Conservation (phyloP, 1,140 invertebrate genomes). For the Paramacrobiotus metropolitanus region DNA sequence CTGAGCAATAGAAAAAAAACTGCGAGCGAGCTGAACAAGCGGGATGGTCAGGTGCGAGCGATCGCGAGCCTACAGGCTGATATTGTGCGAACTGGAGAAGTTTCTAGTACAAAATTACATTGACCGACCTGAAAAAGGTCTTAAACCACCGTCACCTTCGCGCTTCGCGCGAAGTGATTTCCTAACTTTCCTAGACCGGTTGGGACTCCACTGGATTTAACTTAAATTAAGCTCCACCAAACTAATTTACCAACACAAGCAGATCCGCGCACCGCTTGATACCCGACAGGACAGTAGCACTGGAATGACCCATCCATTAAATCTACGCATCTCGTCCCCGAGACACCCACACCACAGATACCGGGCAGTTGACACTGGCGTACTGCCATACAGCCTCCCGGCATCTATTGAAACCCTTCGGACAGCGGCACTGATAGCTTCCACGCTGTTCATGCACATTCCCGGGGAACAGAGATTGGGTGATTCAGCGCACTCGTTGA, state of each 20-base stretch:
- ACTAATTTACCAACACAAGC: slow-evolving; percentile 42
- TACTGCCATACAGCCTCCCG: neutral
- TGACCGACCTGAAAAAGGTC: slow-evolving; percentile 59
- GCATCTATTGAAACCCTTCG: slow-evolving; percentile 35
- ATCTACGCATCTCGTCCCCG: neutral
- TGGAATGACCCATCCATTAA: neutral
- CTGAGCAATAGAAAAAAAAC: too few species aligned
- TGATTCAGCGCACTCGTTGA: slow-evolving; percentile 63
- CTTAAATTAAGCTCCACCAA: too few species aligned
- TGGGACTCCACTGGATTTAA: too few species aligned
- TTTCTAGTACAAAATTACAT: too few species aligned
- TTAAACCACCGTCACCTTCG: slow-evolving; percentile 60
- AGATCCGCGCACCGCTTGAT: neutral
- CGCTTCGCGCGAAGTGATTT: too few species aligned
- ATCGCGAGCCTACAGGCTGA: too few species aligned
- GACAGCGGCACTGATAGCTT: slow-evolving; percentile 54
- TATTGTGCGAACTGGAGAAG: too few species aligned
- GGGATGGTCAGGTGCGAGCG: too few species aligned
- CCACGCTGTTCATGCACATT: slow-evolving; percentile 50
- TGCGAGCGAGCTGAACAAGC: too few species aligned
- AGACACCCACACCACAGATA: neutral
- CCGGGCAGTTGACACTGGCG: neutral
- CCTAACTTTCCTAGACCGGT: too few species aligned
- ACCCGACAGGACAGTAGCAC: slow-evolving; percentile 1
- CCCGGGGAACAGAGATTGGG: slow-evolving; percentile 59